Evolutionary conservation across 2,888 invertebrate genomes (phyloP).

Genomic region (Plutella xylostella): DNA sequence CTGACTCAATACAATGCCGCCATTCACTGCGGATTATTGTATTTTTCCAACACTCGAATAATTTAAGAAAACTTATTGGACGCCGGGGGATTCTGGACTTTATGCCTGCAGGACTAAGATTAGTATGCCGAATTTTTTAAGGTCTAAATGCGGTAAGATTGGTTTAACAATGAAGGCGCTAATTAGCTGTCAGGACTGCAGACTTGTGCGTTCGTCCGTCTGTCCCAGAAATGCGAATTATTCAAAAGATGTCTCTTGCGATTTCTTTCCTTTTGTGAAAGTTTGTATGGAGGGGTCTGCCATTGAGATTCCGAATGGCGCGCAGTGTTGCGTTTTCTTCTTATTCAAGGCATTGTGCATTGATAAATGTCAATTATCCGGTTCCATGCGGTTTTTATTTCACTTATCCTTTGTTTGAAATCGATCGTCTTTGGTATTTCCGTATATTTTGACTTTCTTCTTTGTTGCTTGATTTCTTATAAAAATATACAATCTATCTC

Average conservation of each 20-base stretch:
- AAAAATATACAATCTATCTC: too few relatives aligned
- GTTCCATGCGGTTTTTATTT: too few relatives aligned
- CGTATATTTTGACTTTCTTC: too few relatives aligned
- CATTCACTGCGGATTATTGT: constrained; percentile 64
- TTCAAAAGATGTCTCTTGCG: constrained; percentile 62
- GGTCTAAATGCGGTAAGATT: constrained; percentile 41
- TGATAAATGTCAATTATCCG: constrained; percentile 7
- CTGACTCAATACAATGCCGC: constrained; percentile 62
- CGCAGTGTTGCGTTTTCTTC: background rate
- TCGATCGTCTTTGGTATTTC: too few relatives aligned
- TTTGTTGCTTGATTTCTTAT: too few relatives aligned
- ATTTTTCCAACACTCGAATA: constrained; percentile 64
- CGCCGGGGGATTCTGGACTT: constrained; percentile 30
- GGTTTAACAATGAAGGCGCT: constrained; percentile 62
- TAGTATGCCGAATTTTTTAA: constrained; percentile 16
- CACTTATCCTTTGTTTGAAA: too few relatives aligned
- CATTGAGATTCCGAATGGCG: background rate
- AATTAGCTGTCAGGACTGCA: constrained; percentile 66
- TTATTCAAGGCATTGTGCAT: background rate
- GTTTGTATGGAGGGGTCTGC: constrained; percentile 6
- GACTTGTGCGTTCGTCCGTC: constrained; percentile 40
- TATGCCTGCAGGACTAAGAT: constrained; percentile 25
- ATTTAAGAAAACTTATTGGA: constrained; percentile 53
- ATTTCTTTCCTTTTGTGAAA: constrained; percentile 57
- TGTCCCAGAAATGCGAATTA: constrained; percentile 61